Percentiles rank a stretch among this genome's conserved stretches.
Conservation (phyloP, 2,113 vertebrate species). For the Pipra filicauda region DNA sequence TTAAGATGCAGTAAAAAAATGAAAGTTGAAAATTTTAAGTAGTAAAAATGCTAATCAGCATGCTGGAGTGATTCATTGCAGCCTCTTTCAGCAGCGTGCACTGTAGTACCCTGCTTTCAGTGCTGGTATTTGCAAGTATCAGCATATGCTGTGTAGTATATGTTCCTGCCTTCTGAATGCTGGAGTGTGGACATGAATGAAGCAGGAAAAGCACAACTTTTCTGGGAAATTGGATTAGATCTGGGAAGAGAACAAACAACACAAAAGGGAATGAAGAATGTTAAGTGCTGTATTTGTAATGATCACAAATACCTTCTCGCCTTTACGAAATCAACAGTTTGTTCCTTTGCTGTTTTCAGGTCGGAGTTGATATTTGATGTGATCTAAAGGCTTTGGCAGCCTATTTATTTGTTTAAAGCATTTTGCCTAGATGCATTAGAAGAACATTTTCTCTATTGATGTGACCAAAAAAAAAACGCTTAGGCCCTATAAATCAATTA, state of each 20-base stretch:
- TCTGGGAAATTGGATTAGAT: background rate
- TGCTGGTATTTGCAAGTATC: slow-evolving; percentile 7
- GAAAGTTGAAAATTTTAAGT: slow-evolving; percentile 25
- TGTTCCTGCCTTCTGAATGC: background rate
- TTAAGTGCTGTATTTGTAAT: background rate
- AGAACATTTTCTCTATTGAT: background rate
- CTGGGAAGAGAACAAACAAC: background rate
- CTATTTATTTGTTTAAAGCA: background rate
- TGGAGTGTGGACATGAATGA: background rate
- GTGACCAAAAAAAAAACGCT: background rate
- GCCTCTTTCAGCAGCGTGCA: background rate
- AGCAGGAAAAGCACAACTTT: background rate
- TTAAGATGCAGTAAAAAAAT: slow-evolving; percentile 36
- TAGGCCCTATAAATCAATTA: background rate
- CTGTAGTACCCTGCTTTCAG: background rate
- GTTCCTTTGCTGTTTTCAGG: background rate
- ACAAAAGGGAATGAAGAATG: background rate
- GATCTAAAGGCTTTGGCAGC: background rate
- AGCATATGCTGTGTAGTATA: background rate
- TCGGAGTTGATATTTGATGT: background rate
- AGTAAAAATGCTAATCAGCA: slow-evolving; percentile 43
- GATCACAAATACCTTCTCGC: background rate
- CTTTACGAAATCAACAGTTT: background rate
- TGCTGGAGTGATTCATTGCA: slow-evolving; percentile 27
- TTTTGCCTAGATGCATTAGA: background rate